Conservation (phyloP, 2,888 invertebrate species). For the Peribatodes rhomboidaria region DNA sequence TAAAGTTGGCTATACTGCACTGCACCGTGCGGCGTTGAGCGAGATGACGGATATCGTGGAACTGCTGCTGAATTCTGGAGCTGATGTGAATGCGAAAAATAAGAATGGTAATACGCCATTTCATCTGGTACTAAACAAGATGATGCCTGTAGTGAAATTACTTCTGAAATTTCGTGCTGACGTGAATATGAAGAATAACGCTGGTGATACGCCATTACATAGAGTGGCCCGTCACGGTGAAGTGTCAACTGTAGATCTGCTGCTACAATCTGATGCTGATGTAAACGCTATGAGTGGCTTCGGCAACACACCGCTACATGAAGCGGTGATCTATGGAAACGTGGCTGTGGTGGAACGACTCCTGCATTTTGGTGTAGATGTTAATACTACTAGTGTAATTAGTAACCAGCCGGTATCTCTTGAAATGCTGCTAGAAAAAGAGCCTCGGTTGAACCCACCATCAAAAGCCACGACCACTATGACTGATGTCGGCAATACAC, state of each 20-base stretch:
- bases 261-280: neutral
- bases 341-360: neutral
- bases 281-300: neutral
- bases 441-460: no score
- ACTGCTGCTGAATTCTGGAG: neutral
- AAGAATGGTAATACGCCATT: neutral
- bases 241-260: neutral
- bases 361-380: neutral
- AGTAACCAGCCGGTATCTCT: neutral
- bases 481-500: neutral
- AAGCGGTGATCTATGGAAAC: neutral
- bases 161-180: neutral
- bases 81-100: neutral
- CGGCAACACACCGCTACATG: neutral
- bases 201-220: neutral
- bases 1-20: neutral
- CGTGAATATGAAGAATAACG: neutral
- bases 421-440: neutral
- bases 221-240: neutral
- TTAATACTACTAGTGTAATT: neutral
- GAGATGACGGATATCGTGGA: neutral
- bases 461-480: neutral
- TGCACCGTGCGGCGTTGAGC: neutral
- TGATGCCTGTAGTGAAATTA: neutral
- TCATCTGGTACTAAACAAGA: neutral